These are phyloP conservation scores for Mormyrus lacerda DNA, from an alignment of 2,113 vertebrate genomes.

Conservation along the genomic window DNA sequence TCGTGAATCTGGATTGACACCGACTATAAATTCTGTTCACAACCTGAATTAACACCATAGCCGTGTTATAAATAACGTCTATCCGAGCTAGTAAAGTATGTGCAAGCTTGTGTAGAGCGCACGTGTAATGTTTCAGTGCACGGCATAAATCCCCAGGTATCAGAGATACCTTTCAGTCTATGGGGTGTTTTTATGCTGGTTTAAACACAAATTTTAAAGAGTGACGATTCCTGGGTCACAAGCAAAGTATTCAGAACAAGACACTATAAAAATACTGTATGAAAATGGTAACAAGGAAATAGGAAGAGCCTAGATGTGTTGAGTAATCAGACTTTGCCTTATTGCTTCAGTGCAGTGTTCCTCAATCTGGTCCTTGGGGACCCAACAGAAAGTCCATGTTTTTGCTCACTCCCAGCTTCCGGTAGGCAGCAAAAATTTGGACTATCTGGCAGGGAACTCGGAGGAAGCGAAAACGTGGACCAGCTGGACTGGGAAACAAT, in stretches of 20 bases:
- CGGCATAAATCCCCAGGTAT: not conserved
- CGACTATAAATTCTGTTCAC: not conserved
- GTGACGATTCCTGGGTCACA: not conserved
- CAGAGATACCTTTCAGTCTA: not conserved
- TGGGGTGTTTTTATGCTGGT: not conserved
- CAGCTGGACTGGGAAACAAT: not conserved
- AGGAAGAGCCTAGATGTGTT: not conserved
- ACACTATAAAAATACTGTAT: not conserved
- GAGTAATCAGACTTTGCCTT: not conserved
- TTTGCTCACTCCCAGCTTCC: not conserved
- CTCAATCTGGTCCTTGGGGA: not conserved
- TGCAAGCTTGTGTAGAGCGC: not conserved
- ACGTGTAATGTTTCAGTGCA: not conserved
- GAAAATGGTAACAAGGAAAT: not conserved
- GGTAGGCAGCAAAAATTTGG: not conserved
- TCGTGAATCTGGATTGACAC: not conserved
- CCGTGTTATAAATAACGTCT: not conserved
- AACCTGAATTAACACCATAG: conserved; percentile 1
- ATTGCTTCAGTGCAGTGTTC: not conserved
- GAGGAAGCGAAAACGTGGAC: not conserved
- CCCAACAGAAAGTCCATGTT: not conserved
- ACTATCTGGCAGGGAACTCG: not conserved
- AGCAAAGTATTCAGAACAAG: not conserved
- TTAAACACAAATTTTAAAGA: not conserved
- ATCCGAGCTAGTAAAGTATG: not conserved